Conservation (phyloP, 2,113 vertebrate species). For the Cyprinodon variegatus region DNA sequence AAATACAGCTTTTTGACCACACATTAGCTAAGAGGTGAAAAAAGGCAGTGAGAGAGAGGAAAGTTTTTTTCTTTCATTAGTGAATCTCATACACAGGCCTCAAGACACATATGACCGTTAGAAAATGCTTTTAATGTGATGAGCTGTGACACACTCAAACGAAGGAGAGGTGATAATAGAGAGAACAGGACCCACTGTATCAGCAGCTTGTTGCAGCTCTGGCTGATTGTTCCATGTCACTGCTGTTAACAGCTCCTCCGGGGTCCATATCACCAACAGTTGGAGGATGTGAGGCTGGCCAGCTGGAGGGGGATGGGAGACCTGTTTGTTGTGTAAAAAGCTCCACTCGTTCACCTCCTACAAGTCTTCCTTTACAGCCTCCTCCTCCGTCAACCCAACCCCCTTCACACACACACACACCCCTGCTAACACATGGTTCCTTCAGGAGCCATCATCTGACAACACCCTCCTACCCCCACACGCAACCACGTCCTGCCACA, state of each 20-base stretch:
- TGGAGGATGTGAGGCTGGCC: slow-evolving; percentile 58
- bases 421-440: slow-evolving; percentile 69
- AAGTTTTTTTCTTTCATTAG: no score
- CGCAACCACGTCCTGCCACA: slow-evolving; percentile 68
- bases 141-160: no score
- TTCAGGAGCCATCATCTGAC: slow-evolving; percentile 74
- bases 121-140: no score
- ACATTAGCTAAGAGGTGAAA: no score
- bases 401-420: background rate
- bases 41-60: no score
- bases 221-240: background rate
- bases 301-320: slow-evolving; percentile 59
- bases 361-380: slow-evolving; percentile 54
- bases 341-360: slow-evolving; percentile 59
- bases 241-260: slow-evolving; percentile 73
- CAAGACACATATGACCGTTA: no score
- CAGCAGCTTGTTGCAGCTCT: slow-evolving; percentile 30
- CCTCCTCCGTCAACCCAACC: slow-evolving; percentile 43
- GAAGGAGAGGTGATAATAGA: slow-evolving; percentile 34
- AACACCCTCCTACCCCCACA: slow-evolving; percentile 67
- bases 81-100: no score
- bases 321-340: slow-evolving; percentile 72
- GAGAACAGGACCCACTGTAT: slow-evolving; percentile 34
- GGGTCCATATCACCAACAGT: slow-evolving; percentile 72
- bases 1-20: no score